Conservation (phyloP, 2,888 invertebrate genomes). For the Mesodorylaimus sp. region DNA sequence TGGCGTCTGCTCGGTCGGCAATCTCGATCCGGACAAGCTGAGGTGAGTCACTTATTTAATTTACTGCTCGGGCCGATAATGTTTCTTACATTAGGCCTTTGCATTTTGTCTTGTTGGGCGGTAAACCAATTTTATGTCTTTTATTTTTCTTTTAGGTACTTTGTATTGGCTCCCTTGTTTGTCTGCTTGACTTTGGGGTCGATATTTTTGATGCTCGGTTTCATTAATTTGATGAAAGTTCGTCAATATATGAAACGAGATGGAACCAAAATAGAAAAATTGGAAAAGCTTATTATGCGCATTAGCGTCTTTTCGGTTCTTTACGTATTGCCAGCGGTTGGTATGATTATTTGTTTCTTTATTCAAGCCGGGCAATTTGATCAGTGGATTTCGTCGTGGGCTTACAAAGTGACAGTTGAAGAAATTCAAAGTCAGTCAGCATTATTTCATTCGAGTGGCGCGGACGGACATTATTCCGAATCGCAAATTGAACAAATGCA, state of each 20-base stretch:
- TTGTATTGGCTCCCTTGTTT: constrained; percentile 65
- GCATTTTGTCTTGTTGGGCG: neutral
- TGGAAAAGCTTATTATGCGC: constrained; percentile 82
- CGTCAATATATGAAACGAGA: constrained; percentile 78
- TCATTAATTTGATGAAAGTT: constrained; percentile 76
- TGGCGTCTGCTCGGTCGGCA: constrained; percentile 88
- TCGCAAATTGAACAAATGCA: too few relatives aligned
- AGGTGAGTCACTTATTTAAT: too few relatives aligned
- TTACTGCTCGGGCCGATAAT: too few relatives aligned
- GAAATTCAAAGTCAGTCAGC: too few relatives aligned
- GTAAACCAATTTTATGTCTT: neutral
- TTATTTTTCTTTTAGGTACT: constrained; percentile 39
- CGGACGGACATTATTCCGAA: too few relatives aligned
- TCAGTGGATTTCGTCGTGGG: constrained; percentile 43
- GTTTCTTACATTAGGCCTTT: too few relatives aligned
- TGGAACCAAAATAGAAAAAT: constrained; percentile 52
- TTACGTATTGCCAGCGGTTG: constrained; percentile 45
- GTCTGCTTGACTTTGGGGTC: constrained; percentile 68
- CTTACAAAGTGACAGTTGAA: too few relatives aligned
- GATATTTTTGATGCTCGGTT: constrained; percentile 70
- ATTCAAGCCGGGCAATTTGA: constrained; percentile 66
- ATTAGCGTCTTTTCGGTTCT: constrained; percentile 63
- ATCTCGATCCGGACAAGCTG: constrained; percentile 65
- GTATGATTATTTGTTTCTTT: constrained; percentile 38
- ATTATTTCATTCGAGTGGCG: too few relatives aligned